Evolutionary conservation across 2,797 vertebrate genomes (phyloP), one percentile per base, ranked within the genome.

Genomic region (Paedocypris micromegethes): DNA sequence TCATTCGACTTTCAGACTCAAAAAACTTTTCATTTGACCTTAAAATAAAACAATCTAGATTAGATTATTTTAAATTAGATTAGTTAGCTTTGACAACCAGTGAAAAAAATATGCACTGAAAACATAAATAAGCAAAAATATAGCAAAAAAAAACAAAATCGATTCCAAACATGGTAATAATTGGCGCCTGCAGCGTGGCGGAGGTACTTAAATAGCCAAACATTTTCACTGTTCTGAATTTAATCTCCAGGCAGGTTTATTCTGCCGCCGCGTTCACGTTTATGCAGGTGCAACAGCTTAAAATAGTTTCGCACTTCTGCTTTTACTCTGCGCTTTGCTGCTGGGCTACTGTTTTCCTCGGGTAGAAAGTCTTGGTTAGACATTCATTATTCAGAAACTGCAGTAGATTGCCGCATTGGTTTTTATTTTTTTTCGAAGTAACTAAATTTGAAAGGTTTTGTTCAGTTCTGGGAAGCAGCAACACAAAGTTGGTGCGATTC

Each of bases 381-480:
- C 60, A 65, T 63, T 9, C 58, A 51, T 65, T 69, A 72, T 64
- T 72, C 53, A 72, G 50, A 72, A 60, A 51, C 37, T 55, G 64
- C 56, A 51, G 67, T 66, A 64, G 54, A 63, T 63, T 6, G 5
- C 64, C 44, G 50, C 58, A 65, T 57, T 74, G 4, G 38, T 66
- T 73, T 55, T 55, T 23, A 23, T 23, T 23, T 23, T 23, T 23
- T 23, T 23, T 23, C 23, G 23, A 23, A 23, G 69, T 64, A 66
- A 75, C 50, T 59, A 63, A 64, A 67, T 65, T 54, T 58, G 60
- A 49, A 75, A 66, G 72, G 47, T 67, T 74, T 74, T 69, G 61
- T 55, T 78, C 67, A 37, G 50, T 56, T 64, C 7, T 50, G 69
- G 65, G 74, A 76, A 8, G 44, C 6, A 50, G 42, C 55, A 41